Percentiles rank a stretch among this genome's conserved stretches.
phyloP scores from a whole-genome alignment of 1,140 invertebrate species.

The Leptinotarsa defecta region DNA sequence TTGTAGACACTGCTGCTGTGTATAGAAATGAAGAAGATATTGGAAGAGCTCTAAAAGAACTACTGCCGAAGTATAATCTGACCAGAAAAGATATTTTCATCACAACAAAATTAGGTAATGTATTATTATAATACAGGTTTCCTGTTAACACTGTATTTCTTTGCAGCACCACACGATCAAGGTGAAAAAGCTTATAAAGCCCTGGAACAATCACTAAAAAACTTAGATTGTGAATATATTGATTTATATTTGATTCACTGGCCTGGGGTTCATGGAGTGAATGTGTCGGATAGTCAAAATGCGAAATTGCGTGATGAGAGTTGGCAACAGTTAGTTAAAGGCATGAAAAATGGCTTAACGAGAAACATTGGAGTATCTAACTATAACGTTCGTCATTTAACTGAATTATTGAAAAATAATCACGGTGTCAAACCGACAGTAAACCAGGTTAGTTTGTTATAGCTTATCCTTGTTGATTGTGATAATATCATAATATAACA shows the following conservation, averaged over 20 bases:
- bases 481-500: too few relatives aligned
- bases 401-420: constrained; percentile 67
- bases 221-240: constrained; percentile 71
- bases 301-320: constrained; percentile 57
- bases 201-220: constrained; percentile 67
- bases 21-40: constrained; percentile 77
- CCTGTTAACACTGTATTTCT: not conserved
- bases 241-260: constrained; percentile 89
- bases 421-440: constrained; percentile 69
- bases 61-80: constrained; percentile 67
- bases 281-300: constrained; percentile 23
- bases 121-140: not conserved
- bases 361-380: constrained; percentile 84
- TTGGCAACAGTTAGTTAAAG: constrained; percentile 71
- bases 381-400: constrained; percentile 73
- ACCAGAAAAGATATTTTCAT: constrained; percentile 76
- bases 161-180: constrained; percentile 70
- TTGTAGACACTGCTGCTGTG: constrained; percentile 73
- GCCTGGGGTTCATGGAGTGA: constrained; percentile 65
- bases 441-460: constrained; percentile 68
- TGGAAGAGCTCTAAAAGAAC: constrained; percentile 63
- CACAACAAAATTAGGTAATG: constrained; percentile 73
- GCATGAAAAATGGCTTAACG: constrained; percentile 66
- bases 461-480: too few relatives aligned
- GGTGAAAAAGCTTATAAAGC: constrained; percentile 64